Conservation (phyloP, 2,888 invertebrate species). For the Laothoe populi region DNA sequence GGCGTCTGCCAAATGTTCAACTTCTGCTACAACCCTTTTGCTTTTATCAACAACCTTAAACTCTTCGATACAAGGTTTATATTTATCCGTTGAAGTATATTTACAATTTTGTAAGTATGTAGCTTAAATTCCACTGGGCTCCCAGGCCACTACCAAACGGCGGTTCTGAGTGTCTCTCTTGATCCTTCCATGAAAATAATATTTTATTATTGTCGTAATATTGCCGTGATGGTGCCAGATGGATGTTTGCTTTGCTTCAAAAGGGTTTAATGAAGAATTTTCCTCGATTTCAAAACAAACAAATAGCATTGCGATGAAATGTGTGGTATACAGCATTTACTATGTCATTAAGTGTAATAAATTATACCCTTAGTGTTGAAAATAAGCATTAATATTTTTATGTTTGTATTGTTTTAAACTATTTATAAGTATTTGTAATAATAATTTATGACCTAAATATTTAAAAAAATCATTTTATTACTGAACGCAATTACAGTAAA, state of each 20-base stretch:
- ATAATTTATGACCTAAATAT: background rate
- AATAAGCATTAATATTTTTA: background rate
- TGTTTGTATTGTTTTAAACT: no score
- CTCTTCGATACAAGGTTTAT: conserved; percentile 40
- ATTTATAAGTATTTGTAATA: no score
- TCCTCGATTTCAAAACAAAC: conserved; percentile 17
- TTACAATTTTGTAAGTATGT: conserved; percentile 55
- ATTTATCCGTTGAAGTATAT: conserved; percentile 30
- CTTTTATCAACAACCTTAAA: conserved; percentile 37
- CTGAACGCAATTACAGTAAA: no score
- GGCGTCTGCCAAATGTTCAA: conserved; percentile 78
- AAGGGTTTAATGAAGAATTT: conserved; percentile 36
- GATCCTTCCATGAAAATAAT: conserved; percentile 77
- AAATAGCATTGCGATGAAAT: background rate
- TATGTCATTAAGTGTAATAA: background rate
- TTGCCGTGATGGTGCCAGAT: conserved; percentile 51
- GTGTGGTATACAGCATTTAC: background rate
- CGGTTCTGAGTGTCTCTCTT: conserved; percentile 63
- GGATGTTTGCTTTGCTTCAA: conserved; percentile 53
- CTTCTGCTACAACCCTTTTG: conserved; percentile 48
- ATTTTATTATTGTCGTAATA: conserved; percentile 71
- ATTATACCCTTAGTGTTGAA: background rate
- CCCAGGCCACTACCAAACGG: conserved; percentile 58
- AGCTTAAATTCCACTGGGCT: conserved; percentile 71
- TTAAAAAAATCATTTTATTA: no score